phyloP scores from a whole-genome alignment of 2,113 vertebrate genomes.

The Cathartes aura region DNA sequence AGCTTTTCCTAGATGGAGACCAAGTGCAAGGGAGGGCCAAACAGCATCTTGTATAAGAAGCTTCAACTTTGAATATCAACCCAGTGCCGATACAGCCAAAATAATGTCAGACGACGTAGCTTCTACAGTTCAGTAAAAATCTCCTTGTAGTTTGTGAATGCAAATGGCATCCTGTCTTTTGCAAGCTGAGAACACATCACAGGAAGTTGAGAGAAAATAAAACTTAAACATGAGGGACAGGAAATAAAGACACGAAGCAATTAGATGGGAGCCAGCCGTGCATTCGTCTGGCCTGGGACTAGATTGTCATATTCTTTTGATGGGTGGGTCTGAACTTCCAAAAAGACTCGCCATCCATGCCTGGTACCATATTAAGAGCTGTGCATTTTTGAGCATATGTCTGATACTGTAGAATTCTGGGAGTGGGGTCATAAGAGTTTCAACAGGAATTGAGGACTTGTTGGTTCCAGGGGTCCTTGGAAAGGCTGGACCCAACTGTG shows the following conservation, averaged over 20 bases:
- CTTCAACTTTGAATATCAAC: not conserved
- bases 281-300: not conserved
- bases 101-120: not conserved
- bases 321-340: not conserved
- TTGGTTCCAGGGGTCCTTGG: not conserved
- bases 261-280: not conserved
- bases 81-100: not conserved
- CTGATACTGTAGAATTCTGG: not conserved
- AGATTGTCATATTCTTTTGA: not conserved
- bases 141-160: constrained; percentile 15
- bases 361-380: not conserved
- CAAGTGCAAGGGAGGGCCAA: not conserved
- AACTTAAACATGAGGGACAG: not conserved
- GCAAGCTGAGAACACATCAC: not conserved
- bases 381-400: not conserved
- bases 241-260: not conserved
- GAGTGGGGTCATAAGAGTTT: not conserved
- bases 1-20: not conserved
- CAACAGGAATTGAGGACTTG: not conserved
- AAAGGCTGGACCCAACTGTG: not conserved
- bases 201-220: constrained; percentile 47
- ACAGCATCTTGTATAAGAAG: not conserved
- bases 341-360: not conserved
- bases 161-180: constrained; percentile 42
- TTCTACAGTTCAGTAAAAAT: constrained; percentile 1